Percentiles rank a stretch among this genome's conserved stretches.
Evolutionary conservation across 35 echinoderm and acorn worm species (phyloP).

Genomic region (Apostichopus californicus): DNA sequence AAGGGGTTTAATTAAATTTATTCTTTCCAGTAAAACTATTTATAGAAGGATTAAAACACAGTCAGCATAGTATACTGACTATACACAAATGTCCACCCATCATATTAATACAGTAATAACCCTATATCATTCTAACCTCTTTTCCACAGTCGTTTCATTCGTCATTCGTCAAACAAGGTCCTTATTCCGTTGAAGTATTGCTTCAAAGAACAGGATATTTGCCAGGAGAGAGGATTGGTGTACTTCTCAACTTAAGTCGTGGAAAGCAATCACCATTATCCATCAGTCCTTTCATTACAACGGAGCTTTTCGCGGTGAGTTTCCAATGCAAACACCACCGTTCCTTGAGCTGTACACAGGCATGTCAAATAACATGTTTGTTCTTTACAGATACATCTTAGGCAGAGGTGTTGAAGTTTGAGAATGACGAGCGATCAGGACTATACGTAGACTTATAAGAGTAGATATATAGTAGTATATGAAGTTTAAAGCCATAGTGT

Average conservation of each 20-base stretch:
- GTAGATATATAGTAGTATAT: neutral
- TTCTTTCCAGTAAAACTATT: no score
- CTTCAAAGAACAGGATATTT: conserved; percentile 33
- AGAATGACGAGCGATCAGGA: neutral
- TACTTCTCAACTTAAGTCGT: conserved; percentile 1
- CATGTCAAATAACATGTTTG: neutral
- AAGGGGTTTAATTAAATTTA: no score
- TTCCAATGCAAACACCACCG: neutral
- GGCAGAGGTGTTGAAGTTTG: neutral
- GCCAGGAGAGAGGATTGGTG: conserved; percentile 9
- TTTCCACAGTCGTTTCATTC: conserved; percentile 22
- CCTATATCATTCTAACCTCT: neutral
- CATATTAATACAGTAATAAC: no score
- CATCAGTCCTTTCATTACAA: conserved; percentile 47
- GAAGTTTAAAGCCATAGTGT: no score
- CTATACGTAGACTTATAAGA: neutral
- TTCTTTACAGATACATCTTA: neutral
- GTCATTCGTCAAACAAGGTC: neutral
- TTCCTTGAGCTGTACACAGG: neutral
- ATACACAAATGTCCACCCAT: no score
- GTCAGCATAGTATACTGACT: no score
- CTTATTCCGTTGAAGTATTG: conserved; percentile 18
- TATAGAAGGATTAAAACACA: no score
- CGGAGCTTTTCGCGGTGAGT: conserved; percentile 43
- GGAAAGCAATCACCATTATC: conserved; percentile 24